A percentile compares a stretch with the other conserved stretches of the same genome.
Conservation (phyloP, 2,797 vertebrate species). For the Adrianichthys oophorus region DNA sequence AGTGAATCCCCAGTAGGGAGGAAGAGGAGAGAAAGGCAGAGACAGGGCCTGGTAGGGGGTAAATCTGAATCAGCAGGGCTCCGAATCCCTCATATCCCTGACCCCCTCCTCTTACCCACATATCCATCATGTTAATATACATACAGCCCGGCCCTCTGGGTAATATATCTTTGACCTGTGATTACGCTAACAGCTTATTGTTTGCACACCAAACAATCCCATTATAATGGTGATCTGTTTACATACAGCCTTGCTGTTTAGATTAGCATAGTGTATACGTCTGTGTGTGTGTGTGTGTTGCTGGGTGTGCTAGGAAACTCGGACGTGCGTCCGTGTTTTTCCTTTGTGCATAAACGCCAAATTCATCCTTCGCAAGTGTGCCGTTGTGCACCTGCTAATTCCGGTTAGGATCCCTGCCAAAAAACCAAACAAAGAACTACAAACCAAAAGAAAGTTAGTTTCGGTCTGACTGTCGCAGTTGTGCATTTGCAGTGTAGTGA, state of each 20-base stretch:
- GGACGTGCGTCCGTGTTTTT: conserved; percentile 26
- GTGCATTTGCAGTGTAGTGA: conserved; percentile 7
- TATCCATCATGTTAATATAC: conserved; percentile 79
- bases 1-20: conserved; percentile 39
- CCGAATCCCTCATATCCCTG: conserved; percentile 55
- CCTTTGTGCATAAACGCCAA: conserved; percentile 16
- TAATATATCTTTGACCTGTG: conserved; percentile 78
- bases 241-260: conserved; percentile 73
- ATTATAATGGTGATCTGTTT: conserved; percentile 78
- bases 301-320: not conserved
- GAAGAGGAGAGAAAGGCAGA: conserved; percentile 36
- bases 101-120: conserved; percentile 54
- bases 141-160: conserved; percentile 67
- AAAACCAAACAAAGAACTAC: conserved; percentile 11
- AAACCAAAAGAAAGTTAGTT: conserved; percentile 15
- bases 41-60: conserved; percentile 65
- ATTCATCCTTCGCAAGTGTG: conserved; percentile 18
- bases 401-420: conserved; percentile 38
- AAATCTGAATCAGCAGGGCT: conserved; percentile 71
- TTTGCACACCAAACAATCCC: conserved; percentile 81
- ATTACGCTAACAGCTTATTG: conserved; percentile 81
- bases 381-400: conserved; percentile 19
- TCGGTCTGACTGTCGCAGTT: conserved; percentile 27
- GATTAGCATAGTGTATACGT: conserved; percentile 54
- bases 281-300: conserved; percentile 15